Conservation (phyloP, 2,797 vertebrate species). For the Australoheros facetus region DNA sequence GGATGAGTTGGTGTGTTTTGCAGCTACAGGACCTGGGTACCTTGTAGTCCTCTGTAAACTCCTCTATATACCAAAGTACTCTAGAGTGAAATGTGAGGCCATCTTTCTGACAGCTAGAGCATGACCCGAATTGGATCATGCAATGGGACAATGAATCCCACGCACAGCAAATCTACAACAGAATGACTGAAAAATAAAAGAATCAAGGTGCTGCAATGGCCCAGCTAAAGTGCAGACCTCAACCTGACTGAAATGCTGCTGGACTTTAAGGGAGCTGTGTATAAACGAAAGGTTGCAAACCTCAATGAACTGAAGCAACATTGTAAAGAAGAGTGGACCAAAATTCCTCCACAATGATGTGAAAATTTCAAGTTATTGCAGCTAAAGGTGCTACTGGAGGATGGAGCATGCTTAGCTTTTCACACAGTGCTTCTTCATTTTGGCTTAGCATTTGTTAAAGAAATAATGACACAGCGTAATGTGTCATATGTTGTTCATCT, state of each 20-base stretch:
- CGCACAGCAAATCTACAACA: conserved; percentile 3
- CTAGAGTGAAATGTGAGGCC: neutral
- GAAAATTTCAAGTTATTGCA: neutral
- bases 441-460: neutral
- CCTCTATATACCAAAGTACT: neutral
- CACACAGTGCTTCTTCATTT: neutral
- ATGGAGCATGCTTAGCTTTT: neutral
- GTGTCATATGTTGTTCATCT: neutral
- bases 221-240: neutral
- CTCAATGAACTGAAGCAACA: neutral
- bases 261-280: neutral
- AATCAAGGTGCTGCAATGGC: neutral
- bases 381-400: neutral
- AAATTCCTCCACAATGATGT: neutral
- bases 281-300: no score
- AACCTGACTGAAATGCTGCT: neutral
- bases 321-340: neutral
- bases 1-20: neutral
- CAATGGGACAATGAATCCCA: neutral
- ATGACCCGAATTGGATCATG: neutral
- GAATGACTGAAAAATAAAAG: neutral
- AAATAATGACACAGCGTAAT: neutral
- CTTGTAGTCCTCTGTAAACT: neutral
- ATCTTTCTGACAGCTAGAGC: neutral
- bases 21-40: accelerated